phyloP scores from a whole-genome alignment of 1,140 invertebrate genomes.

The Aphidius gifuensis region DNA sequence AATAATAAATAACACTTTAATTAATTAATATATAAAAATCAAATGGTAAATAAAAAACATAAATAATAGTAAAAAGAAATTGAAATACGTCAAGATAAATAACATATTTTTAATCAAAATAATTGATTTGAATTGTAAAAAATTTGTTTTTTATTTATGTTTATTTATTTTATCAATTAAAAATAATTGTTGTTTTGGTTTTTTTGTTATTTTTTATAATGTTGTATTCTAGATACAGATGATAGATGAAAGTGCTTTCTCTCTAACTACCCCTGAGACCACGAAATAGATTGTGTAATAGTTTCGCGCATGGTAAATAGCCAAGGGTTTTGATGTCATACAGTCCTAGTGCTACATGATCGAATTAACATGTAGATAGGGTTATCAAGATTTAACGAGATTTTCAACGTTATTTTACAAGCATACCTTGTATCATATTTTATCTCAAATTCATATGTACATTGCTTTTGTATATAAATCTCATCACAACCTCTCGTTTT shows the following conservation, averaged over 20 bases:
- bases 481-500: no score
- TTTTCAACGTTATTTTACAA: slow-evolving; percentile 9
- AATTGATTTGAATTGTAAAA: background rate
- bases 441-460: background rate
- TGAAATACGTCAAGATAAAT: no score
- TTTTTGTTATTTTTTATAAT: no score
- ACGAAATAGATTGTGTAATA: slow-evolving; percentile 27
- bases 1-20: background rate
- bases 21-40: background rate
- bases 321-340: slow-evolving; percentile 29
- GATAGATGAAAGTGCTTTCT: slow-evolving; percentile 1
- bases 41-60: no score
- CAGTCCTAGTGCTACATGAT: slow-evolving; percentile 31
- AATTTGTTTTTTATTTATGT: background rate
- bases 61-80: no score
- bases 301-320: slow-evolving; percentile 31
- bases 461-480: background rate
- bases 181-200: no score
- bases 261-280: slow-evolving; percentile 19
- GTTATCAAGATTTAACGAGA: slow-evolving; percentile 45
- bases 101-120: no score
- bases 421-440: slow-evolving; percentile 6
- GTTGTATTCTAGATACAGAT: no score
- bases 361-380: slow-evolving; percentile 46
- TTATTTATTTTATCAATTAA: no score